Evolutionary conservation across 1,140 invertebrate species (phyloP), one percentile per base, ranked within the genome.

Genomic region (Stratiolaelaps scimitus): DNA sequence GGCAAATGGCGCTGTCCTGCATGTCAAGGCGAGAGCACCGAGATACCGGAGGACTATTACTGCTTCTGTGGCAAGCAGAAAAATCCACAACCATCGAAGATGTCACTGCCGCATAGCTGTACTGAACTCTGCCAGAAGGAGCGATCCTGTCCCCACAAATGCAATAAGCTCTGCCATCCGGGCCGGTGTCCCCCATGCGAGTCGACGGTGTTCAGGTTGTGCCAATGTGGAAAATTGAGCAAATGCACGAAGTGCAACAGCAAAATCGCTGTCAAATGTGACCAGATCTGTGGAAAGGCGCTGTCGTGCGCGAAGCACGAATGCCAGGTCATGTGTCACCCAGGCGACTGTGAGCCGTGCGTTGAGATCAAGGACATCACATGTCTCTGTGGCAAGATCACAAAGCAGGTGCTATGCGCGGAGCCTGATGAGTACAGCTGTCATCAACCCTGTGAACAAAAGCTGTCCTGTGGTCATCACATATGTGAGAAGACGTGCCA

Each of bases 1-100:
- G 81, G 80, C 26, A 84, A 84, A 70, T 97, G 92, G 92, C 81
- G 91, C 20, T 97, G 92, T 74, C 92, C 92, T 17, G 88, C 87
- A 0, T 93, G 89, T 74, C 88, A 92, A 72, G 85, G 86, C 72
- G 81, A 84, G 1, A 81, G 80, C 43, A 73, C 79, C 7, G 77
- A 79, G 15, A 77, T 86, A 29, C 89, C 88, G 0, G 77, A 79
- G 0, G 80, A 84, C 20, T 92, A 91, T 74, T 77, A 78, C 15
- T 93, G 89, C 71, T 92, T 89, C 74, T 91, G 89, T 76, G 85
- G 87, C 0, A 89, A 91, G 72, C 72, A 65, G 75, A 73, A 77
- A 68, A 83, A 84, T 74, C 89, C 85, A 2, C 81, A 84, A 65
- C 84, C 82, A 76, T 48, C 68, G 23, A 84, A 83, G 72, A 80